Base-by-base conservation (phyloP, 2,888 invertebrate genomes). In the Camptogramma bilineatum region DNA sequence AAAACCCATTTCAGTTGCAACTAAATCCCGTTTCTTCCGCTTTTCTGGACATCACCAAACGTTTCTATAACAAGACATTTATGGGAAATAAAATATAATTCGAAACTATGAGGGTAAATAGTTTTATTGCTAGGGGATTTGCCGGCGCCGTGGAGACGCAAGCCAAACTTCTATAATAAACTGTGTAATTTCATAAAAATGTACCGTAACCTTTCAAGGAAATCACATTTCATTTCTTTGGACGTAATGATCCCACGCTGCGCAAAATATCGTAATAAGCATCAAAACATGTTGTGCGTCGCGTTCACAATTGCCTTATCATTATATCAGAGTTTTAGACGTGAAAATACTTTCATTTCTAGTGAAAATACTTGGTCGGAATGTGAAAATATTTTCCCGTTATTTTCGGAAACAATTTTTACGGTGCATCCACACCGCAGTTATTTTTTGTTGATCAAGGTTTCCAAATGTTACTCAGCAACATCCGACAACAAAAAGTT, bases 131-230 rank as follows among this genome's bases (percentile, higher is more conserved):
- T 76, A 63, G 76, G 79, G 77, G 78, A 58, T 79, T 82, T 78
- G 72, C 72, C 73, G 90, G 90, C 90, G 90, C 88, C 90, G 71
- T 59, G 58, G 39, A 74, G 83, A 73, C 83, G 76, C 78, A 72
- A 70, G 58, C n/a, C 48, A 65, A 66, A 58, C 34, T 64, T 56
- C 52, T 66, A 53, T 54, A 58, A 55, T 63, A 58, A 62, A 69
- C 62, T 52, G 70, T n/a, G 55, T 70, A 64, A 70, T 69, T 70
- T 66, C 24, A 51, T 59, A 69, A 72, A 72, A 62, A 58, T 54
- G 54, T 62, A 66, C 59, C 34, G 28, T 39, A 63, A 55, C 52
- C 48, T 57, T 67, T 44, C 51, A 39, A 24, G 58, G 48, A 69
- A 62, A 66, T 61, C 64, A 64, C 65, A 63, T 66, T 59, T 67